Conservation (phyloP, 2,888 invertebrate species). For the Odontomyia ornata region DNA sequence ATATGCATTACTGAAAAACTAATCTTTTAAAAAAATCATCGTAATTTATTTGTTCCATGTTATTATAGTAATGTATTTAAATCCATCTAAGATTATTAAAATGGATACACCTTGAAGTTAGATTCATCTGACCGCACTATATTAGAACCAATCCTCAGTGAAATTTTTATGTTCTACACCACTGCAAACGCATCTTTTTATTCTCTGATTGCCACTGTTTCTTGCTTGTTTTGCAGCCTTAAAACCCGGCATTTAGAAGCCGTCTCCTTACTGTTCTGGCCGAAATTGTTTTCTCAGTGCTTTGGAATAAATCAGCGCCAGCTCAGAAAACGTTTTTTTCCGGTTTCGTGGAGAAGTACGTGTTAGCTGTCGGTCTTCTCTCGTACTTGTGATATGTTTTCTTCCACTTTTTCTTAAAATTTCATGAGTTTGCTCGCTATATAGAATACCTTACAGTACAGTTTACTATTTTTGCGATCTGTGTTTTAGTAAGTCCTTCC, state of each 20-base stretch:
- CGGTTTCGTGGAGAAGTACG: neutral
- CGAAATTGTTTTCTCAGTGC: neutral
- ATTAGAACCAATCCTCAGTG: neutral
- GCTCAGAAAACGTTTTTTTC: neutral
- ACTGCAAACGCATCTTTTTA: neutral
- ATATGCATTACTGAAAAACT: neutral
- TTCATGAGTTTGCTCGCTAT: neutral
- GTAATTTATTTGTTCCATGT: neutral
- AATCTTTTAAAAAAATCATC: neutral
- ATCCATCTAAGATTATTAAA: neutral
- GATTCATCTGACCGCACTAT: neutral
- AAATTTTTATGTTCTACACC: neutral
- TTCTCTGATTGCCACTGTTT: neutral
- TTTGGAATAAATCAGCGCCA: neutral
- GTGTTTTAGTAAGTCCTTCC: too few species aligned
- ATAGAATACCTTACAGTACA: neutral
- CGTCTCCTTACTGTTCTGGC: neutral
- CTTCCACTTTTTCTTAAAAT: neutral
- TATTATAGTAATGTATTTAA: neutral
- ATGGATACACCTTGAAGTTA: neutral
- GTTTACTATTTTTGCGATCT: neutral
- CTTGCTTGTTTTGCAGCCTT: neutral
- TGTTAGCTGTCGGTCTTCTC: neutral
- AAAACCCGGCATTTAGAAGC: neutral
- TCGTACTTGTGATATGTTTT: neutral